Conservation (phyloP, 2,113 vertebrate genomes). For the Isichthys henryi region DNA sequence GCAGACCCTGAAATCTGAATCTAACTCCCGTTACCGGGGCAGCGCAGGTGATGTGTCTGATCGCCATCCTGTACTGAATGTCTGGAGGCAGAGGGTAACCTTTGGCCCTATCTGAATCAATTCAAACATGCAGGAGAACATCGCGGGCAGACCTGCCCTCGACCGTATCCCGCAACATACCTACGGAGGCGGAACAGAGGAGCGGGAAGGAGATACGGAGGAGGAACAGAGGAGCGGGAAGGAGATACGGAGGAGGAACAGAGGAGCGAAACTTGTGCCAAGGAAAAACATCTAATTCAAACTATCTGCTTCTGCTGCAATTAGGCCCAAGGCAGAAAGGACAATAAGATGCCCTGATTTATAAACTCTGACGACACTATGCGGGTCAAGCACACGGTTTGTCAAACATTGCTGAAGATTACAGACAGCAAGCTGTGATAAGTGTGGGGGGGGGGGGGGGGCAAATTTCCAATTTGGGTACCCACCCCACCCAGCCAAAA, state of each 20-base stretch:
- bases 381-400: conserved; percentile 37
- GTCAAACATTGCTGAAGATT: conserved; percentile 34
- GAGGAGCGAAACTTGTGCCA: no score
- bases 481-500: no score
- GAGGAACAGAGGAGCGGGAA: not conserved
- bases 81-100: not conserved
- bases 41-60: not conserved
- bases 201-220: no score
- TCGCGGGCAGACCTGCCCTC: not conserved
- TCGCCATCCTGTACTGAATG: not conserved
- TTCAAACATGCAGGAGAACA: not conserved
- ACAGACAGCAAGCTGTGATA: conserved; percentile 40
- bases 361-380: conserved; percentile 23
- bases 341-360: conserved; percentile 38
- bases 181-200: not conserved
- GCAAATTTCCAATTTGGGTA: no score
- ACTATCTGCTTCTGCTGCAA: not conserved
- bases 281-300: not conserved
- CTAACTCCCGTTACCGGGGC: not conserved
- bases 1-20: not conserved
- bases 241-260: not conserved
- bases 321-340: conserved; percentile 28
- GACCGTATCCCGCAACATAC: not conserved
- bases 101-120: not conserved
- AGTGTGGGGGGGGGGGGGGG: conserved; percentile 29